These are phyloP conservation scores for Drosophila austrosaltans DNA, from an alignment of 2,888 invertebrate genomes.

Conservation along the genomic window DNA sequence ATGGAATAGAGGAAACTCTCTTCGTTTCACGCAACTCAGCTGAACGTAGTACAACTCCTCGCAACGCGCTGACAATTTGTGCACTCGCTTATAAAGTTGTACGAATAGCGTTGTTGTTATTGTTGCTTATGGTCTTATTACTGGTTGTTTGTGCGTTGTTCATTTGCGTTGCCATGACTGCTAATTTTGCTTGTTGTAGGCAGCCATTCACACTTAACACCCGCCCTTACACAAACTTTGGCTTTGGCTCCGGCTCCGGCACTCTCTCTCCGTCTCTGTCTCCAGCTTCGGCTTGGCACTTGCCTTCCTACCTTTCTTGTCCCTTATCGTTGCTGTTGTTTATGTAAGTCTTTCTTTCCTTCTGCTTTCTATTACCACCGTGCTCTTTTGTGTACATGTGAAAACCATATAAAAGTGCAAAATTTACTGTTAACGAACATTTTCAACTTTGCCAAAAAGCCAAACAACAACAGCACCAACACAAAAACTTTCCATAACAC, in stretches of 20 bases:
- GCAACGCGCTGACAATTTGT: constrained; percentile 58
- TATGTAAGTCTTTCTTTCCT: constrained; percentile 18
- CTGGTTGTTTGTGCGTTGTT: constrained; percentile 51
- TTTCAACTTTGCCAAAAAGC: constrained; percentile 78
- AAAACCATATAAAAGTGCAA: constrained; percentile 61
- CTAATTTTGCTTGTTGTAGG: constrained; percentile 77
- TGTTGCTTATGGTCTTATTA: constrained; percentile 55
- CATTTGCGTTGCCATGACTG: constrained; percentile 70
- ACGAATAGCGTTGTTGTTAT: constrained; percentile 51
- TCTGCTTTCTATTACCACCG: not conserved
- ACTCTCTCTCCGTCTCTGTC: no score
- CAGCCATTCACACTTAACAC: constrained; percentile 66
- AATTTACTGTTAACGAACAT: constrained; percentile 77
- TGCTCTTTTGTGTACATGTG: constrained; percentile 22
- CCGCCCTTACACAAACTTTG: constrained; percentile 21
- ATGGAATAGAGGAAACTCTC: not conserved
- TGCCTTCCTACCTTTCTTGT: not conserved
- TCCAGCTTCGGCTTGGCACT: constrained; percentile 8
- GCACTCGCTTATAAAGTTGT: constrained; percentile 74
- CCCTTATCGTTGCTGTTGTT: constrained; percentile 15
- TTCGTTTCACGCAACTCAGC: not conserved
- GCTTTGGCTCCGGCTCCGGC: not conserved
- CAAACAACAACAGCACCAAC: constrained; percentile 76
- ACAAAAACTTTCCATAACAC: constrained; percentile 76
- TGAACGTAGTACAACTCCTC: constrained; percentile 24